Base-by-base conservation (phyloP, 2,113 vertebrate species). In the Hippocampus barbouri region DNA sequence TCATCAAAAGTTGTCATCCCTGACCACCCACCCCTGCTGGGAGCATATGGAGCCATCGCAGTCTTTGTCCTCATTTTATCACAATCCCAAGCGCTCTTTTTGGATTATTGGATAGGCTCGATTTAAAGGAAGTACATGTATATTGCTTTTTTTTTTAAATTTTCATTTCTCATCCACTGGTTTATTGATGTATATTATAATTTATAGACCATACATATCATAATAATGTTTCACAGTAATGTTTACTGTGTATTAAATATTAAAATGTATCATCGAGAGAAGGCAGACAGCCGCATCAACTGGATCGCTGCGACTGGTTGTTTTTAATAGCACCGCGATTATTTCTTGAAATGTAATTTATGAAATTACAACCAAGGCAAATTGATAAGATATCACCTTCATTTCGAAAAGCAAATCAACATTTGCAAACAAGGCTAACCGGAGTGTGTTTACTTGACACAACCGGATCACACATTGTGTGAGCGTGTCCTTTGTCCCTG, bases 21-120 rank as follows among this genome's bases (percentile, higher is more conserved):
- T 78, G 77, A 81, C 84, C 80, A 79, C 82, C 84, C 80, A 79
- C 82, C 88, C 34, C 81, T 84, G 85, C 86, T 85, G 84, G 75
- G 85, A 80, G 65, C 87, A 91, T 86, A 88, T 91, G 87, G 84
- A 86, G 64, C 25, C 45, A 64, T 79, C 73, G 16, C 53, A 45
- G 68, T 59, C 76, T 87, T 80, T 87, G 82, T 86, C 79, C 69
- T 72, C 61, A 41, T 61, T 15, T 21, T 23, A 66, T 69, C 77
- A 10, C 68, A 65, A 16, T 68, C 27, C 63, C 38, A 64, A 14
- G 15, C 3, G 4, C 1, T 23, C 3, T 23, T 25, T 45, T 65
- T 23, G 45, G 5, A 53, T 53, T 54, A 21, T 54, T 54, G 51
- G 21, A 21, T n/a, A 21, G 51, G 51, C 6, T 51, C 1, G 15